Conservation (phyloP, 2,888 invertebrate species). For the Microchrysa polita region DNA sequence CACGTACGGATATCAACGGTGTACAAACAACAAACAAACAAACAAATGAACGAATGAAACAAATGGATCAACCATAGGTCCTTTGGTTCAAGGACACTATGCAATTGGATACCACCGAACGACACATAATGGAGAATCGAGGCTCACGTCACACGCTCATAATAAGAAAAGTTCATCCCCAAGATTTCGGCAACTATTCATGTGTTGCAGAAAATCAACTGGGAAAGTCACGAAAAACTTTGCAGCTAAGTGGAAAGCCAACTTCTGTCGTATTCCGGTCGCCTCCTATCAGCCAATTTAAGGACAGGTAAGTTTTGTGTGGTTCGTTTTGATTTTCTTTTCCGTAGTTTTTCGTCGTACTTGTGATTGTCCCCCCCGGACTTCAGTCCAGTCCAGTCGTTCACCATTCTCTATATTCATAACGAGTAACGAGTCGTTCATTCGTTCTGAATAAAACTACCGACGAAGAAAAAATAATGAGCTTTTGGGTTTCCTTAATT, state of each 20-base stretch:
- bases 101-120: slow-evolving; percentile 74
- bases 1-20: background rate
- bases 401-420: too few species aligned
- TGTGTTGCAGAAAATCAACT: slow-evolving; percentile 76
- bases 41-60: too few species aligned
- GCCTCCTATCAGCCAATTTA: slow-evolving; percentile 69
- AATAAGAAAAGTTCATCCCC: slow-evolving; percentile 73
- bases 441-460: too few species aligned
- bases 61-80: slow-evolving; percentile 65
- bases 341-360: background rate
- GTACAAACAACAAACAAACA: background rate
- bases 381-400: too few species aligned
- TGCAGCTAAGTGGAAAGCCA: slow-evolving; percentile 74
- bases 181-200: slow-evolving; percentile 77
- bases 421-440: too few species aligned
- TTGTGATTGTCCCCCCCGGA: background rate
- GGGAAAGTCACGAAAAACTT: slow-evolving; percentile 72
- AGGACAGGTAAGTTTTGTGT: slow-evolving; percentile 62
- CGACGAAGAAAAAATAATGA: too few species aligned
- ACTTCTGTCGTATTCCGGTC: slow-evolving; percentile 73
- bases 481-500: too few species aligned
- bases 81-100: slow-evolving; percentile 76
- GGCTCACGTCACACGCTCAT: slow-evolving; percentile 74
- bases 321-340: slow-evolving; percentile 17
- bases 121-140: slow-evolving; percentile 73